A percentile compares a stretch with the other conserved stretches of the same genome.
Evolutionary conservation across 2,797 vertebrate genomes (phyloP).

Genomic region (Diglossa cyanea): DNA sequence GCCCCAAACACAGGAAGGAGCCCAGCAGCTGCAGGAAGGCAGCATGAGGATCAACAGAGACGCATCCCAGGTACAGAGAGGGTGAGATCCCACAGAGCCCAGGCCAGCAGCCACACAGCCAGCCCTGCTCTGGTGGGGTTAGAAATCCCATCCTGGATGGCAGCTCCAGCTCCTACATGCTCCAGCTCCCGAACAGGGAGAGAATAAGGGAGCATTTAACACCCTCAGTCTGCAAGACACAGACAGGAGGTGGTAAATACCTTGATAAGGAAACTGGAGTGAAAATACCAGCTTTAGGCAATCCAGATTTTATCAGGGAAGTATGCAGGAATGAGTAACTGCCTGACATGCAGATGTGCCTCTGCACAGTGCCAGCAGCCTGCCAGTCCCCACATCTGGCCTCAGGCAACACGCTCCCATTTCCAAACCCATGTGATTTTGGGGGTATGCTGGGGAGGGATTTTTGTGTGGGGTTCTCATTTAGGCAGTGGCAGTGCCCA

Average conservation of each 20-base stretch:
- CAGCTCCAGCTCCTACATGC: neutral
- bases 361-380: conserved; percentile 32
- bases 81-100: neutral
- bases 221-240: conserved; percentile 19
- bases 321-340: conserved; percentile 63
- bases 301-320: conserved; percentile 65
- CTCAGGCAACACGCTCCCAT: neutral
- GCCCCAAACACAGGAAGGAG: neutral
- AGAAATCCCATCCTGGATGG: neutral
- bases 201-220: neutral
- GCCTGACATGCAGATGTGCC: conserved; percentile 54
- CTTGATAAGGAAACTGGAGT: conserved; percentile 64
- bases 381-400: conserved; percentile 39
- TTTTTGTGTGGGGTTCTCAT: neutral
- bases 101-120: conserved; percentile 11
- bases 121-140: neutral
- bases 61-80: neutral
- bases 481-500: neutral
- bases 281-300: conserved; percentile 65
- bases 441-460: neutral
- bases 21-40: neutral
- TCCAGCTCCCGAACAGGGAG: neutral
- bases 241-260: conserved; percentile 61
- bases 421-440: neutral
- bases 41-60: neutral